These are phyloP conservation scores for Drosophila buzzatii DNA, from an alignment of 2,888 invertebrate genomes.

Conservation along the genomic window DNA sequence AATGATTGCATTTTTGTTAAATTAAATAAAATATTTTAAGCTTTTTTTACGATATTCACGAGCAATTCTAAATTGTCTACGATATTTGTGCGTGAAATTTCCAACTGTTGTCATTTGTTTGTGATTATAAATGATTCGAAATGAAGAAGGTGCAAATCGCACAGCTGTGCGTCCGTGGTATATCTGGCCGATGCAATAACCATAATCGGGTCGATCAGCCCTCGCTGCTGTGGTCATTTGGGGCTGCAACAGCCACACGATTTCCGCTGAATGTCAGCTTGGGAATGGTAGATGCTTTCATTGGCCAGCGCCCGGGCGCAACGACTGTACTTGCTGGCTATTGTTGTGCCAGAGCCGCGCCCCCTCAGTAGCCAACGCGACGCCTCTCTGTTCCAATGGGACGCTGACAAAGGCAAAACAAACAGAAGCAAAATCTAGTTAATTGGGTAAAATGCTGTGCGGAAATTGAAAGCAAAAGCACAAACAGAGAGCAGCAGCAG, in stretches of 20 bases:
- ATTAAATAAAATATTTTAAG: too few relatives aligned
- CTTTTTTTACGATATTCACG: not conserved
- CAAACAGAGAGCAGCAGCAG: conserved; percentile 28
- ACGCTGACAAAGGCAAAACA: conserved; percentile 51
- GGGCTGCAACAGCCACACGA: conserved; percentile 53
- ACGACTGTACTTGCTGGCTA: conserved; percentile 32
- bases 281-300: conserved; percentile 44
- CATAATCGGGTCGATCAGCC: conserved; percentile 6
- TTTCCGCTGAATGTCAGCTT: conserved; percentile 63
- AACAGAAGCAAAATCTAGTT: conserved; percentile 76
- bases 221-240: conserved; percentile 31
- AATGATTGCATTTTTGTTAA: not conserved
- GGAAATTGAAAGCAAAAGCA: conserved; percentile 76
- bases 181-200: conserved; percentile 15
- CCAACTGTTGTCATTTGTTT: not conserved
- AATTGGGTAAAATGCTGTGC: conserved; percentile 75
- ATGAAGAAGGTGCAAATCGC: conserved; percentile 3
- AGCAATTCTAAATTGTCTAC: not conserved
- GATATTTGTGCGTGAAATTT: not conserved
- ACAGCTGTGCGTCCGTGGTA: conserved; percentile 26
- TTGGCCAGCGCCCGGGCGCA: conserved; percentile 27
- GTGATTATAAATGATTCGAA: not conserved
- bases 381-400: conserved; percentile 3
- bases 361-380: conserved; percentile 1
- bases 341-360: conserved; percentile 30